phyloP scores from a whole-genome alignment of 53 echinoderm and acorn worm species.

The Stichopus horrens region DNA sequence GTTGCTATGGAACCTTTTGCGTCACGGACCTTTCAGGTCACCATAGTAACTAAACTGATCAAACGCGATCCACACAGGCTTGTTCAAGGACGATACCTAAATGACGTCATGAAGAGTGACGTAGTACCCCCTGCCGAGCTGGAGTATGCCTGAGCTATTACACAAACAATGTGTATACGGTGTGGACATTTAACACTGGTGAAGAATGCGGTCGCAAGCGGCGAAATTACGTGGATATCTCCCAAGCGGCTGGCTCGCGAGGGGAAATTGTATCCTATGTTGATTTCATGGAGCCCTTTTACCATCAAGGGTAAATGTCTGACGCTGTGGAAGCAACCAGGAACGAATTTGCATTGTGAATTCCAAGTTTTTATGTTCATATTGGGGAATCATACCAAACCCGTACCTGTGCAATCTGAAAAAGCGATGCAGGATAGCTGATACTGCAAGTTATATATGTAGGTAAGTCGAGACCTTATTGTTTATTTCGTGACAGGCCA shows the following conservation, averaged over 20 bases:
- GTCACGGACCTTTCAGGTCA: slow-evolving; percentile 74
- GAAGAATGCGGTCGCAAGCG: slow-evolving; percentile 57
- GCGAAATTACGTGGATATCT: slow-evolving; percentile 38
- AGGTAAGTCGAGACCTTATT: slow-evolving; percentile 8
- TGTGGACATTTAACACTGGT: slow-evolving; percentile 43
- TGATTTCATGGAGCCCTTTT: slow-evolving; percentile 29
- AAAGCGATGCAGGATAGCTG: slow-evolving; percentile 40
- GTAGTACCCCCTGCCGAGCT: slow-evolving; percentile 41
- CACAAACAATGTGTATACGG: slow-evolving; percentile 29
- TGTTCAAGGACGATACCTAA: slow-evolving; percentile 48
- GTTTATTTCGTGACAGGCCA: not conserved
- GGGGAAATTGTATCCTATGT: slow-evolving; percentile 36
- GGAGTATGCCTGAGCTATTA: slow-evolving; percentile 29
- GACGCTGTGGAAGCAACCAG: slow-evolving; percentile 28
- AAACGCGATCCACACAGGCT: slow-evolving; percentile 72
- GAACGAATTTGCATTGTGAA: slow-evolving; percentile 16
- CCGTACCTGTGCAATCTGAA: slow-evolving; percentile 34
- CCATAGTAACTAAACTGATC: slow-evolving; percentile 87
- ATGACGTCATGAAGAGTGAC: slow-evolving; percentile 42
- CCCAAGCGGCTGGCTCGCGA: slow-evolving; percentile 49
- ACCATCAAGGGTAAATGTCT: slow-evolving; percentile 30
- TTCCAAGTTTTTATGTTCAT: slow-evolving; percentile 13
- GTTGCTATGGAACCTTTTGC: slow-evolving; percentile 77
- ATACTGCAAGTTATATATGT: slow-evolving; percentile 16
- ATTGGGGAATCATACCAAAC: slow-evolving; percentile 31